Evolutionary conservation across 2,888 invertebrate genomes (phyloP).

Genomic region (Apotomis betuletana): DNA sequence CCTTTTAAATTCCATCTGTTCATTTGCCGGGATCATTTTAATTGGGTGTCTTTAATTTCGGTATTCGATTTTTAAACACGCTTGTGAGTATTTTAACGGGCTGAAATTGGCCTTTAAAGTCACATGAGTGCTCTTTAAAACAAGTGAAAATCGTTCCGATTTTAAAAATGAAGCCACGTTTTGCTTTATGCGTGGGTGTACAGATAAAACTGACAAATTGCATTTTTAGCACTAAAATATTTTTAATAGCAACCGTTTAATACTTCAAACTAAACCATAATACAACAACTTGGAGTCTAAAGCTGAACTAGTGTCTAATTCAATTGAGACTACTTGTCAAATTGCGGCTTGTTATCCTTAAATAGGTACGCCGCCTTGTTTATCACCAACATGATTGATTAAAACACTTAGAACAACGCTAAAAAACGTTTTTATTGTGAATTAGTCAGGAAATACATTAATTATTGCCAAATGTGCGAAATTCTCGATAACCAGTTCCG

Average conservation of each 20-base stretch:
- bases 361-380: constrained; percentile 16
- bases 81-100: constrained; percentile 32
- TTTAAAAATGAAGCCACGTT: neutral
- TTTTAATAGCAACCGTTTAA: neutral
- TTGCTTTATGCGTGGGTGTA: constrained; percentile 12
- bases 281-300: neutral
- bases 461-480: constrained; percentile 28
- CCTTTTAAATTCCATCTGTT: constrained; percentile 34
- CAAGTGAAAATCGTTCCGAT: constrained; percentile 5
- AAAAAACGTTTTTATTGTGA: constrained; percentile 20
- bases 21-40: constrained; percentile 38
- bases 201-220: constrained; percentile 15
- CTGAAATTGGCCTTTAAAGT: constrained; percentile 31
- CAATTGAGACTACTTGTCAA: neutral
- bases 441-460: constrained; percentile 21
- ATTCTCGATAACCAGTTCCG: constrained; percentile 23
- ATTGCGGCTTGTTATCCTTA: neutral
- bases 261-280: constrained; percentile 1
- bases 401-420: constrained; percentile 8
- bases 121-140: constrained; percentile 3
- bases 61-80: constrained; percentile 38
- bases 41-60: constrained; percentile 38
- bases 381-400: constrained; percentile 22
- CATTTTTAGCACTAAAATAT: constrained; percentile 3
- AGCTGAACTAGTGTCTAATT: neutral